phyloP scores from a whole-genome alignment of 2,888 invertebrate genomes.

The Ephialtes manifestator region DNA sequence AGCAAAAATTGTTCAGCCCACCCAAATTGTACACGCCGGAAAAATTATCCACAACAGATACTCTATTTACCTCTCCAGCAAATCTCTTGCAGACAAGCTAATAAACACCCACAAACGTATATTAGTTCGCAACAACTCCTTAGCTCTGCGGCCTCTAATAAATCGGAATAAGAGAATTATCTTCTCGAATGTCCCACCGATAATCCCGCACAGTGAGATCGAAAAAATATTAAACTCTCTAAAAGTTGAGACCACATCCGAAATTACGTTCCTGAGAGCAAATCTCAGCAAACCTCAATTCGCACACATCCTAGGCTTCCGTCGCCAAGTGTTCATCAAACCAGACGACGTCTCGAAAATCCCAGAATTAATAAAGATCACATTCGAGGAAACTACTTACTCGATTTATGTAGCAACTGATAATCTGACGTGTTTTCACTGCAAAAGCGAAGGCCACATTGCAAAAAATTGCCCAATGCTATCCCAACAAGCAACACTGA shows the following conservation, averaged over 20 bases:
- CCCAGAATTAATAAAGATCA: no score
- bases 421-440: conserved; percentile 31
- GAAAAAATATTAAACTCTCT: conserved; percentile 56
- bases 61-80: conserved; percentile 47
- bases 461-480: conserved; percentile 4
- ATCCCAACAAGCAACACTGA: no score
- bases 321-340: conserved; percentile 65
- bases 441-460: conserved; percentile 17
- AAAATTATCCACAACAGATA: no score
- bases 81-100: conserved; percentile 50
- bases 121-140: conserved; percentile 2
- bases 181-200: conserved; percentile 68
- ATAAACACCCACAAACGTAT: conserved; percentile 43
- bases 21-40: no score
- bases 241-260: conserved; percentile 53
- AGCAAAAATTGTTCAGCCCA: neutral
- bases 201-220: conserved; percentile 63
- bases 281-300: conserved; percentile 60
- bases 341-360: conserved; percentile 61
- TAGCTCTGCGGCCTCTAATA: conserved; percentile 63
- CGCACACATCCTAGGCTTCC: conserved; percentile 56
- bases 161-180: conserved; percentile 57
- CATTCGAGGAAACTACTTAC: no score
- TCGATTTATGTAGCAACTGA: conserved; percentile 27
- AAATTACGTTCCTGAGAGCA: conserved; percentile 60